Conservation (phyloP, 2,797 vertebrate genomes). For the Sebastes umbrosus region DNA sequence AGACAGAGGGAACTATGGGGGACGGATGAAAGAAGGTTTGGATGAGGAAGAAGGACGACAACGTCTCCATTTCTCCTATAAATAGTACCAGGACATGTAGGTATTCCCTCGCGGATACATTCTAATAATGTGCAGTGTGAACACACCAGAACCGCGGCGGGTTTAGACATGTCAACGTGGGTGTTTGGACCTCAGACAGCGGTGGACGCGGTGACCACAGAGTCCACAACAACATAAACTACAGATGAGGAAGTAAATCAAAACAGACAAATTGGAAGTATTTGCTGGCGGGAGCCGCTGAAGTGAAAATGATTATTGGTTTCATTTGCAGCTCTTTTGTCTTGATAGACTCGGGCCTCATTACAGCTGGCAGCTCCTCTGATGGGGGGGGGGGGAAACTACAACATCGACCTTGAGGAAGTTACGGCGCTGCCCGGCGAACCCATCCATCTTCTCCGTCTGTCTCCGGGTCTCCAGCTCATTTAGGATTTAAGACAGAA, state of each 20-base stretch:
- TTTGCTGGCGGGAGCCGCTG: slow-evolving; percentile 6
- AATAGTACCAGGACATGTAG: no score
- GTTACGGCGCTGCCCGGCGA: not conserved
- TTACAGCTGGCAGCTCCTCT: not conserved
- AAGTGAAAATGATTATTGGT: slow-evolving; percentile 24
- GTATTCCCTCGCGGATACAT: no score
- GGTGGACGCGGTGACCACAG: not conserved
- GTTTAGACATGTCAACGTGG: no score
- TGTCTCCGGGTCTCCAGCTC: not conserved
- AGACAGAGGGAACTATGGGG: no score
- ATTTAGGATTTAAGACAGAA: slow-evolving; percentile 45
- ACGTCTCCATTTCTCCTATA: no score
- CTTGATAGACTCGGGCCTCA: not conserved
- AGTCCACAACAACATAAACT: not conserved
- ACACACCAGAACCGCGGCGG: no score
- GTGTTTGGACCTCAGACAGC: not conserved
- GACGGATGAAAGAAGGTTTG: no score
- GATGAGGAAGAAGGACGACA: no score
- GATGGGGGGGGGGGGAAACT: no score
- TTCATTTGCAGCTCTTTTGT: slow-evolving; percentile 7
- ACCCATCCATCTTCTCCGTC: slow-evolving; percentile 21
- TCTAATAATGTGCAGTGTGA: no score
- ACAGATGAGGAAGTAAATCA: not conserved
- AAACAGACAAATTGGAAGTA: slow-evolving; percentile 2
- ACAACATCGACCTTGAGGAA: slow-evolving; percentile 37